These are phyloP conservation scores for Flexamia atlantica DNA, from an alignment of 2,888 invertebrate species.

Conservation along the genomic window DNA sequence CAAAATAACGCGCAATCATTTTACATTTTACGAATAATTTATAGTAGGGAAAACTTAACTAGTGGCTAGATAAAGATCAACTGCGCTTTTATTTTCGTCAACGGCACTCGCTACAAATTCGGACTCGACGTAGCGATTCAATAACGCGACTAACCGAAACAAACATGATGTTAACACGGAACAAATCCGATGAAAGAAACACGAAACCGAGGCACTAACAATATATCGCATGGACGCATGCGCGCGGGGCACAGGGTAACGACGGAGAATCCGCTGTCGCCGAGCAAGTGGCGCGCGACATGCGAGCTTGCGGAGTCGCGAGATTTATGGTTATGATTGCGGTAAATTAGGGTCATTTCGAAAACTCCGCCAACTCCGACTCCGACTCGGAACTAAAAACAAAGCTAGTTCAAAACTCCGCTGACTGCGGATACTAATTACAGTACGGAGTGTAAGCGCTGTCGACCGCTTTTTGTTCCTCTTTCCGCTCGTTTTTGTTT, in stretches of 20 bases:
- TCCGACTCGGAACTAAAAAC: conserved; percentile 44
- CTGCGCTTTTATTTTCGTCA: neutral
- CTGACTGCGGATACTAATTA: conserved; percentile 38
- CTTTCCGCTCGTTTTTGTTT: conserved; percentile 62
- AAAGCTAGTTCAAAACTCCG: neutral
- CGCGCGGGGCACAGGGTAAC: conserved; percentile 2
- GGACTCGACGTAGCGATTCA: neutral
- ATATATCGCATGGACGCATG: neutral
- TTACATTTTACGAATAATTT: no score
- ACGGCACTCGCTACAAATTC: neutral
- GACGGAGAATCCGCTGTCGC: conserved; percentile 32
- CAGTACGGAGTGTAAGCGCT: conserved; percentile 26
- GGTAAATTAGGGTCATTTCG: conserved; percentile 54
- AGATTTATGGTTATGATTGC: conserved; percentile 59
- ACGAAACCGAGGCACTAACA: neutral
- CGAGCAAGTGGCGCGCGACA: conserved; percentile 6
- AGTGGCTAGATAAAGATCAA: no score
- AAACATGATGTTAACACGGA: neutral
- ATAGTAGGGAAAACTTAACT: no score
- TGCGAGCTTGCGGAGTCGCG: conserved; percentile 7
- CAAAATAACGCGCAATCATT: no score
- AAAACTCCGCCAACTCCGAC: conserved; percentile 23
- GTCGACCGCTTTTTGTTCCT: conserved; percentile 48
- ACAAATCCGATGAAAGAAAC: conserved; percentile 22
- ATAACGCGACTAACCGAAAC: neutral